Evolutionary conservation across 2,113 vertebrate genomes (phyloP), one percentile per base, ranked within the genome.

Genomic region (Lutjanus erythropterus): DNA sequence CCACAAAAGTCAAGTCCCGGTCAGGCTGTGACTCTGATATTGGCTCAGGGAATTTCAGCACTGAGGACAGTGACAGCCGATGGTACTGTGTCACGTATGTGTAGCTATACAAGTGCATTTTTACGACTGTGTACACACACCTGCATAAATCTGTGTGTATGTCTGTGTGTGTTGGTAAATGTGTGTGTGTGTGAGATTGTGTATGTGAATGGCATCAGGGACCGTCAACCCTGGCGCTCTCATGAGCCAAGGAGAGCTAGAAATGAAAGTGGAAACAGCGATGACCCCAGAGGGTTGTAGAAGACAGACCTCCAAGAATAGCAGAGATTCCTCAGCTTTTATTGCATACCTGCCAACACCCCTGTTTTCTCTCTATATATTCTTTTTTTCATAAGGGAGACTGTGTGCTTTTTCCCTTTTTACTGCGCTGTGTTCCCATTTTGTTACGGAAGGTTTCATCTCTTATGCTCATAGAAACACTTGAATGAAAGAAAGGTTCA

Each of bases 241-340:
- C 75, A 10, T 46, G 75, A 77, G 80, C 68, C 72, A 21, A 23
- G 44, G 62, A 71, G 71, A 62, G 62, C 25, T 33, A 15, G 71
- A 72, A 85, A 82, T 86, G 80, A 84, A 77, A 84, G 84, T 60
- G 78, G 81, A 91, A 80, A 83, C 60, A 69, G 66, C 49, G 84
- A 79, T 69, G 85, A 83, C 81, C 75, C 88, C 74, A 35, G 85
- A 68, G 89, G 80, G 70, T 64, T 85, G 81, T 50, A 58, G 81
- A 71, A 77, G 69, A 81, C 68, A 80, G 80, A 87, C 84, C 75
- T 83, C 85, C 49, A 75, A 72, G 87, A 90, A 83, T 66, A 85
- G 72, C 70, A 55, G 46, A 59, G 47, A 75, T 77, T 71, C 78
- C 71, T 83, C 80, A 83, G 75, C 56, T 71, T 87, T 87, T 86